phyloP scores from a whole-genome alignment of 2,888 invertebrate species.

The Campaea margaritaria region DNA sequence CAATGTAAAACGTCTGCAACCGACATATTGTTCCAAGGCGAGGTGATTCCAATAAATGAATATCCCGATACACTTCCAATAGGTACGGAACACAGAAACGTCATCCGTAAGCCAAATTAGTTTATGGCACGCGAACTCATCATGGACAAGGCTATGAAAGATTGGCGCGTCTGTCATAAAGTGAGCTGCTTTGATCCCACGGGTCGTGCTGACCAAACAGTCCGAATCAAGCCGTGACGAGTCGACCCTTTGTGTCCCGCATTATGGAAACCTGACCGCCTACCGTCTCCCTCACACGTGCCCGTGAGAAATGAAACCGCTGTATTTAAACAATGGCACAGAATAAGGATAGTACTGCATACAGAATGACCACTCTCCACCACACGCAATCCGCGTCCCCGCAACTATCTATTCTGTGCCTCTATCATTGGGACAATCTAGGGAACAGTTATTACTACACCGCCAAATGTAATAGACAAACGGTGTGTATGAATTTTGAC shows the following conservation, averaged over 20 bases:
- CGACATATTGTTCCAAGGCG: not conserved
- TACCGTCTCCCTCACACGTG: slow-evolving; percentile 7
- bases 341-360: no score
- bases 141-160: not conserved
- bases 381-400: no score
- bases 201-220: slow-evolving; percentile 16
- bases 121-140: slow-evolving; percentile 8
- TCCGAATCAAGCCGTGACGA: slow-evolving; percentile 23
- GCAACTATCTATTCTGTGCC: no score
- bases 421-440: no score
- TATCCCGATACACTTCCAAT: not conserved
- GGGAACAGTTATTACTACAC: no score
- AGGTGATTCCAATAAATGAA: not conserved
- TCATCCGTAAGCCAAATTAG: slow-evolving; percentile 5
- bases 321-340: not conserved
- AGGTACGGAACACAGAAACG: slow-evolving; percentile 1
- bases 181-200: slow-evolving; percentile 17
- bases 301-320: not conserved
- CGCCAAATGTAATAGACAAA: no score
- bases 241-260: slow-evolving; percentile 22
- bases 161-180: slow-evolving; percentile 6
- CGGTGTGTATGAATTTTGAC: no score
- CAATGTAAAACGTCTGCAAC: slow-evolving; percentile 2
- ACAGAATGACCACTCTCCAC: no score
- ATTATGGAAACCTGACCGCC: slow-evolving; percentile 11